Conservation (phyloP, 2,888 invertebrate genomes). For the Caenorhabditis virilis region DNA sequence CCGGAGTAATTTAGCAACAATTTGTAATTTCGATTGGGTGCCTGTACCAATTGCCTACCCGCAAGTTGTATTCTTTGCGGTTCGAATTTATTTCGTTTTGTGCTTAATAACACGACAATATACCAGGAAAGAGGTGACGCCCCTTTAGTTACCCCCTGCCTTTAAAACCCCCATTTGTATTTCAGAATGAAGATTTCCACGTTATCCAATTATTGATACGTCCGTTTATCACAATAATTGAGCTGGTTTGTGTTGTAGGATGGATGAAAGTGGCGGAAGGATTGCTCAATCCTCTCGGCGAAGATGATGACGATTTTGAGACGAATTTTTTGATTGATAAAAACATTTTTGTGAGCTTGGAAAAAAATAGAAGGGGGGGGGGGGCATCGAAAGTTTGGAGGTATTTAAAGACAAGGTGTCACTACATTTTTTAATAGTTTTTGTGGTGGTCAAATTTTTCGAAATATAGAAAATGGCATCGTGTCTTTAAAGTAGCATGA, state of each 20-base stretch:
- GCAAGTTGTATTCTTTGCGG: conserved; percentile 53
- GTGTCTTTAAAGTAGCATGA: no score
- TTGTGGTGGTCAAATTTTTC: conserved; percentile 7
- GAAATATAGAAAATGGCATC: not conserved
- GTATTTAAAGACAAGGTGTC: not conserved
- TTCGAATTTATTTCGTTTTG: conserved; percentile 47
- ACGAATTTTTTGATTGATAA: conserved; percentile 55
- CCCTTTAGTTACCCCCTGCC: no score
- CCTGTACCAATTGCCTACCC: conserved; percentile 53
- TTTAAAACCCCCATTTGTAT: not conserved
- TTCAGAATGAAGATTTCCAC: not conserved
- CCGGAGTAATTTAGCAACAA: conserved; percentile 37
- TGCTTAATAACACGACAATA: conserved; percentile 48
- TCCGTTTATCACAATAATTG: conserved; percentile 55
- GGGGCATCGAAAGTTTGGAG: not conserved
- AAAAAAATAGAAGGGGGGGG: not conserved
- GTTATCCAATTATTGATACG: not conserved
- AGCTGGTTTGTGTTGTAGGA: conserved; percentile 52
- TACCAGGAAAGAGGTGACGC: conserved; percentile 13
- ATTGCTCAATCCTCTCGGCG: conserved; percentile 63
- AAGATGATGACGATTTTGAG: conserved; percentile 66
- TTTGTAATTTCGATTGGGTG: conserved; percentile 57
- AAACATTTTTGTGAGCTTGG: conserved; percentile 42
- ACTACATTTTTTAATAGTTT: not conserved
- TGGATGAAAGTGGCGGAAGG: conserved; percentile 61